A percentile compares a stretch with the other conserved stretches of the same genome.
phyloP scores from a whole-genome alignment of 2,113 vertebrate species.

The Sminthopsis crassicaudata region DNA sequence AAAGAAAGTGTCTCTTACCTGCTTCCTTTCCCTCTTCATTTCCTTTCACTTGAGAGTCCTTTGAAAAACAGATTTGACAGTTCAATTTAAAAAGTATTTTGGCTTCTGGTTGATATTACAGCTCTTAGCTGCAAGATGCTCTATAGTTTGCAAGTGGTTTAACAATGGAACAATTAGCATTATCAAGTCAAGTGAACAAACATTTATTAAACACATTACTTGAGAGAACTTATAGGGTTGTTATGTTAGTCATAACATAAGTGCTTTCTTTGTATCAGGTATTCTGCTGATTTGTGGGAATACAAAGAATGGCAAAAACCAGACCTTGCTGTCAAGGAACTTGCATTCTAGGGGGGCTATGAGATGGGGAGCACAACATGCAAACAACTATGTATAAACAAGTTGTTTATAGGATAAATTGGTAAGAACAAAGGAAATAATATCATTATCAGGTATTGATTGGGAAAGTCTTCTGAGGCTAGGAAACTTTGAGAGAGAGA shows the following conservation, averaged over 20 bases:
- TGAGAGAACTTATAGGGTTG: background rate
- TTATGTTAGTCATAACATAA: background rate
- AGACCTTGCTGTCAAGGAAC: background rate
- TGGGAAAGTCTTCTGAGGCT: background rate
- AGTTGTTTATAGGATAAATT: background rate
- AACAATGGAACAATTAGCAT: background rate
- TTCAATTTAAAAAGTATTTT: background rate
- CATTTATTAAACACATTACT: background rate
- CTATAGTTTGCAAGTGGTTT: background rate
- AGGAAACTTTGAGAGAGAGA: background rate
- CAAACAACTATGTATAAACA: background rate
- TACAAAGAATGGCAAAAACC: background rate
- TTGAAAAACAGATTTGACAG: background rate
- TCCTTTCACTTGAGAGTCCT: background rate
- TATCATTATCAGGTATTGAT: background rate
- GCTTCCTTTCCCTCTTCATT: background rate
- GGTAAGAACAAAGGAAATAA: background rate
- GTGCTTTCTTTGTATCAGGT: background rate
- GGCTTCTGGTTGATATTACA: background rate
- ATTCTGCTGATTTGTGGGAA: background rate
- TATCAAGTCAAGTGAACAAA: background rate
- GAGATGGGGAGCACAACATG: background rate
- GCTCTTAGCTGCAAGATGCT: background rate
- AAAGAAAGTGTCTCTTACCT: background rate
- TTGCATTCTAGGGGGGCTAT: background rate